Percentiles rank a stretch among this genome's conserved stretches.
Evolutionary conservation across 1,140 invertebrate genomes (phyloP).

Genomic region (Hydropsyche tenuis): DNA sequence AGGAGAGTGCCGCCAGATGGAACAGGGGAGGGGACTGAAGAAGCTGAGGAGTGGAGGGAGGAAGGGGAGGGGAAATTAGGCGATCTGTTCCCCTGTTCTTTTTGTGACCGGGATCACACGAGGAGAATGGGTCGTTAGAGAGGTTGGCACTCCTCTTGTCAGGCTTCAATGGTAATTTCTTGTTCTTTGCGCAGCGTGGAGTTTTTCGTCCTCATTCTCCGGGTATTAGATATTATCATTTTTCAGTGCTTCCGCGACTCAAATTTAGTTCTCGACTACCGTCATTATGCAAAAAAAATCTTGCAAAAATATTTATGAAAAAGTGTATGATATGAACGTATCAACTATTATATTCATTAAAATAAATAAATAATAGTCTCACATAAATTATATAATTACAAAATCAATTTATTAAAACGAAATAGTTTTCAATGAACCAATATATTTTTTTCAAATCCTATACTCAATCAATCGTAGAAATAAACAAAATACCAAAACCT

Average conservation of each 20-base stretch:
- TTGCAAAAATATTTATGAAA: too few relatives aligned
- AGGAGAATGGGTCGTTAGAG: slow-evolving; percentile 49
- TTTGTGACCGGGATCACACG: slow-evolving; percentile 48
- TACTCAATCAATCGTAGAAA: too few relatives aligned
- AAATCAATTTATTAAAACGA: too few relatives aligned
- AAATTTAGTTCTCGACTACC: slow-evolving; percentile 14
- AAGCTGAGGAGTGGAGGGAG: slow-evolving; percentile 30
- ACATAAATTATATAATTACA: too few relatives aligned
- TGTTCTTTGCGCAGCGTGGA: slow-evolving; percentile 31
- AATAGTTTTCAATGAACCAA: too few relatives aligned
- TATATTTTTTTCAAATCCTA: too few relatives aligned
- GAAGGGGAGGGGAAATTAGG: slow-evolving; percentile 47
- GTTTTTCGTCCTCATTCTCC: slow-evolving; percentile 10
- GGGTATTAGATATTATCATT: slow-evolving; percentile 28
- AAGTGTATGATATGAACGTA: too few relatives aligned
- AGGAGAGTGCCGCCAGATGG: slow-evolving; percentile 30
- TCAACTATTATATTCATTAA: too few relatives aligned
- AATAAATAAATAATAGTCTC: too few relatives aligned
- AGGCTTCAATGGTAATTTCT: slow-evolving; percentile 43
- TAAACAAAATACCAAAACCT: not conserved
- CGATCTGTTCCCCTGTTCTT: slow-evolving; percentile 45
- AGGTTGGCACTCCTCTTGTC: slow-evolving; percentile 42
- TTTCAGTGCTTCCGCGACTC: not conserved
- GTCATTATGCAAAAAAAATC: not conserved
- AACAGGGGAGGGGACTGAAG: not conserved